Evolutionary conservation across 2,888 invertebrate genomes (phyloP), one percentile per base, ranked within the genome.

Genomic region (Dorcus hopei): DNA sequence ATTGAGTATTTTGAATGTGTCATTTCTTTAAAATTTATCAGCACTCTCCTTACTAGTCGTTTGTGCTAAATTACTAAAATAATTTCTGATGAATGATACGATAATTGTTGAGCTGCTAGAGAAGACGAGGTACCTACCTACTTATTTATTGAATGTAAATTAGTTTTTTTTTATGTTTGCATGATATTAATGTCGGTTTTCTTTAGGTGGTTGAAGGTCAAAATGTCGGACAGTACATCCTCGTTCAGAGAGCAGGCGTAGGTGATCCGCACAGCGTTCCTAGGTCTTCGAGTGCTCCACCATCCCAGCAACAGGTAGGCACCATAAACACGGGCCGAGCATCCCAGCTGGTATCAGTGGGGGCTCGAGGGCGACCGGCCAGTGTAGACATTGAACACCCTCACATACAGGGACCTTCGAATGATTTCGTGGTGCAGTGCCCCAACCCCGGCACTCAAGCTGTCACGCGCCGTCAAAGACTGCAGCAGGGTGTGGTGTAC

Each of bases 271-370:
- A 70, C 57, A 69, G 86, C 54, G 87, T 89, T 6, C 92, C 93
- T 1, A 82, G 93, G 53, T 92, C 93, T 1, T 91, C 92, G 0
- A 93, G 92, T 74, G 93, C 93, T 1, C 93, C 92, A 9, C 90
- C 93, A 9, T 82, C 87, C 49, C 76, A 76, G 45, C 77, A 75
- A 51, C 77, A 71, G 59, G 68, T 70, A 48, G 70, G 69, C 43
- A 62, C 73, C 19, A 72, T 74, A 52, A 74, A 72, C 63, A 71
- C 73, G 8, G 72, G 76, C 19, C 69, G 71, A 40, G 67, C 70
- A 38, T 72, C 74, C 1, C 75, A 70, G 11, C 58, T 75, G 16
- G 71, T 74, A 70, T 69, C 80, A 38, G 77, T 80, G 57, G 79
- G 79, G 61, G 79, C 79, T 60, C 81, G 84, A 62, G 85, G 86